Percentiles rank a stretch among this genome's conserved stretches.
Conservation (phyloP, 2,888 invertebrate species). For the Heliconius ismenius region DNA sequence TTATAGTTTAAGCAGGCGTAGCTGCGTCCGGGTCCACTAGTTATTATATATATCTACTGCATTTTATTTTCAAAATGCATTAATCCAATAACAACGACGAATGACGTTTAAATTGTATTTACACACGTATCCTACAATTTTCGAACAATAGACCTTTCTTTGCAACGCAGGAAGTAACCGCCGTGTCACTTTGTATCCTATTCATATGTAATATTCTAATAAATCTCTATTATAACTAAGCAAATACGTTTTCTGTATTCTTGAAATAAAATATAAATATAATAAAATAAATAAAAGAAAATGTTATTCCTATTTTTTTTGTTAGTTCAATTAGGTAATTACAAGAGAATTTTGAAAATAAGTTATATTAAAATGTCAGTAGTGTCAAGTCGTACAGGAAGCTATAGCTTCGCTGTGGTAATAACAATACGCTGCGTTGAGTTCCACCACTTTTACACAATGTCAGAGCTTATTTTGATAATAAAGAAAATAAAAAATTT, state of each 20-base stretch:
- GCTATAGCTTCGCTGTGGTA: too few species aligned
- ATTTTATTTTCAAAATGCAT: neutral
- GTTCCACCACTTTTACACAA: too few species aligned
- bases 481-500: too few species aligned
- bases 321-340: neutral
- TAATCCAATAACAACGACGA: neutral
- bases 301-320: too few species aligned
- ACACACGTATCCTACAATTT: neutral
- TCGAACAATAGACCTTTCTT: constrained; percentile 7
- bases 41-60: neutral
- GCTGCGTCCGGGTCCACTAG: too few species aligned
- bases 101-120: neutral
- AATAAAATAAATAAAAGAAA: too few species aligned
- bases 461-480: too few species aligned
- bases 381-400: neutral
- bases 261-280: neutral
- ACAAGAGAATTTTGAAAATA: neutral
- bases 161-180: neutral
- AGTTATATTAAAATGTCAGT: neutral
- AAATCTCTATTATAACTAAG: neutral
- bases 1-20: too few species aligned
- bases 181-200: constrained; percentile 3
- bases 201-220: neutral
- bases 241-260: neutral
- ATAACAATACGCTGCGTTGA: too few species aligned